Evolutionary conservation across 2,888 invertebrate species (phyloP), one percentile per base, ranked within the genome.

Genomic region (Pecten maximus): DNA sequence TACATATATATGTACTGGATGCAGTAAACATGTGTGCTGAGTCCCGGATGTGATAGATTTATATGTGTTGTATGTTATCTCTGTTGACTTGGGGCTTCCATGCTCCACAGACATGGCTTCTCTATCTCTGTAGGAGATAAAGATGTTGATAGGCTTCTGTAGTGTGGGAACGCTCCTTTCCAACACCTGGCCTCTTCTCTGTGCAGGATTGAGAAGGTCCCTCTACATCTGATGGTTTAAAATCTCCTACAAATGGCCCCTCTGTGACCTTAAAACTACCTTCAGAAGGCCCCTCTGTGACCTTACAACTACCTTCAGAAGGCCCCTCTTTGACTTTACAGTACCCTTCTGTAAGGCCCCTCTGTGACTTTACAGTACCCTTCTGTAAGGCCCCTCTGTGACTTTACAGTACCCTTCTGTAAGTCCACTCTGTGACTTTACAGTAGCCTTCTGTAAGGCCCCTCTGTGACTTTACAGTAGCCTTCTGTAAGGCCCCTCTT

Each of bases 41-140:
- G 10, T 1, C 19, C 12, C 48, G 12, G 60, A n/a, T 15, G 60
- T 60, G 60, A 6, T 23, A 23, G 16, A 60, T 23, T 8, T 23
- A 23, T 74, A 35, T 74, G 28, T 74, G 4, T 6, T 28, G 60
- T 60, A 35, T 28, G 74, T 35, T 74, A 74, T 74, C 74, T 74
- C 74, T 28, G 74, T 74, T 23, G 23, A 74, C 74, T 74, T 74
- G 74, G 35, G 74, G 74, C 74, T 74, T 74, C 74, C 74, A 74
- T 74, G 74, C 74, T 74, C 74, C 74, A 74, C 74, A 8, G 28
- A 19, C 35, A 35, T 60, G 60, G 60, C 60, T 16, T 16, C 74
- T 6, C 74, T 74, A 74, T 74, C 74, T 74, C 28, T 74, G 74
- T 28, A 28, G 35, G 74, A 74, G 74, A 74, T 74, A 74, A 74